phyloP scores from a whole-genome alignment of 2,113 vertebrate species.

The Vombatus ursinus region DNA sequence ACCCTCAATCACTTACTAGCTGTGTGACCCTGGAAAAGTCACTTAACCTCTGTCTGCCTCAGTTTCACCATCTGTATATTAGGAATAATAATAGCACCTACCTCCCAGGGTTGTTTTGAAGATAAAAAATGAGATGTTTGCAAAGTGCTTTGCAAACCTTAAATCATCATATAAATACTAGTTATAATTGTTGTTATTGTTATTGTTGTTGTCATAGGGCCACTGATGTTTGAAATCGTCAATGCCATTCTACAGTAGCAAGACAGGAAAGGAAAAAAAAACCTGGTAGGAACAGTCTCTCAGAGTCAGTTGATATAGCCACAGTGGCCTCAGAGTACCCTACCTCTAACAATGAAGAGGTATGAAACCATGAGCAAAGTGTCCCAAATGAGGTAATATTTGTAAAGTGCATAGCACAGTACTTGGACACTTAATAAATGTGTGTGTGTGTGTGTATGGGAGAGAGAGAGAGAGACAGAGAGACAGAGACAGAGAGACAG shows the following conservation, averaged over 20 bases:
- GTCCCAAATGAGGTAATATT: background rate
- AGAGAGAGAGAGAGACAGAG: no score
- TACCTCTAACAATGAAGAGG: background rate
- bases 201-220: background rate
- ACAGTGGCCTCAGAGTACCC: background rate
- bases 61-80: background rate
- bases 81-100: background rate
- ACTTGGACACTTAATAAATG: background rate
- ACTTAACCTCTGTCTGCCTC: background rate
- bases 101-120: background rate
- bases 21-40: background rate
- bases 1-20: background rate
- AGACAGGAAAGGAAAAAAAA: background rate
- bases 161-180: background rate
- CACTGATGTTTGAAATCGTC: background rate
- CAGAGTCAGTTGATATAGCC: background rate
- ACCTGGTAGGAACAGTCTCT: background rate
- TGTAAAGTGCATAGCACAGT: background rate
- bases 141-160: background rate
- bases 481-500: no score
- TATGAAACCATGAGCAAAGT: background rate
- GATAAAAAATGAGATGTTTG: background rate
- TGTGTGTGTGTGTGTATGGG: background rate
- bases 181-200: background rate
- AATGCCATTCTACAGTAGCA: background rate